These are phyloP conservation scores for Apoda limacodes DNA, from an alignment of 2,888 invertebrate species.

Conservation along the genomic window DNA sequence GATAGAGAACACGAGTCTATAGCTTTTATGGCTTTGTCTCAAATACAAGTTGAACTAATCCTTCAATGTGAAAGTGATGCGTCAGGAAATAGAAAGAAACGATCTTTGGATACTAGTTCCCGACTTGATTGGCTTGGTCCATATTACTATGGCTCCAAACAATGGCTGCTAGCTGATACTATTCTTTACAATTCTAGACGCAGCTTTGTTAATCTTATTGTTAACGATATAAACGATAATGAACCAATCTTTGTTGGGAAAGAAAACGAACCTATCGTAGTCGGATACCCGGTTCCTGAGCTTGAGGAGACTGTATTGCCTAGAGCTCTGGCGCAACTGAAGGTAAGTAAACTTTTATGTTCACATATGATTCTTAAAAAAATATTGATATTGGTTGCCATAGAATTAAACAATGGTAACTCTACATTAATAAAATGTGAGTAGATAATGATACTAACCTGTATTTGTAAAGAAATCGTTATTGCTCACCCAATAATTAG, in stretches of 20 bases:
- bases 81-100: conserved; percentile 27
- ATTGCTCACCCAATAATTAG: too few species aligned
- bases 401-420: too few species aligned
- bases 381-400: too few species aligned
- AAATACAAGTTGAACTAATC: conserved; percentile 55
- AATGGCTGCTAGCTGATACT: conserved; percentile 51
- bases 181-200: conserved; percentile 43
- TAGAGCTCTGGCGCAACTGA: conserved; percentile 47
- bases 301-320: conserved; percentile 48
- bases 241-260: conserved; percentile 50
- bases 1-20: conserved; percentile 58
- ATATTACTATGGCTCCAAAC: conserved; percentile 44
- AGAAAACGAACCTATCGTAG: conserved; percentile 40
- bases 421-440: too few species aligned
- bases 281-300: conserved; percentile 56
- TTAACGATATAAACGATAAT: conserved; percentile 68
- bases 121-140: conserved; percentile 31
- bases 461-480: too few species aligned
- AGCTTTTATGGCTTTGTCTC: conserved; percentile 56
- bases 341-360: too few species aligned
- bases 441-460: too few species aligned
- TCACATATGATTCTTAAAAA: too few species aligned
- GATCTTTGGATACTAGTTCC: conserved; percentile 26
- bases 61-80: conserved; percentile 37
- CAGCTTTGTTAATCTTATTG: conserved; percentile 56